Evolutionary conservation across 2,113 vertebrate genomes (phyloP).

Genomic region (Tretioscincus oriximinensis): DNA sequence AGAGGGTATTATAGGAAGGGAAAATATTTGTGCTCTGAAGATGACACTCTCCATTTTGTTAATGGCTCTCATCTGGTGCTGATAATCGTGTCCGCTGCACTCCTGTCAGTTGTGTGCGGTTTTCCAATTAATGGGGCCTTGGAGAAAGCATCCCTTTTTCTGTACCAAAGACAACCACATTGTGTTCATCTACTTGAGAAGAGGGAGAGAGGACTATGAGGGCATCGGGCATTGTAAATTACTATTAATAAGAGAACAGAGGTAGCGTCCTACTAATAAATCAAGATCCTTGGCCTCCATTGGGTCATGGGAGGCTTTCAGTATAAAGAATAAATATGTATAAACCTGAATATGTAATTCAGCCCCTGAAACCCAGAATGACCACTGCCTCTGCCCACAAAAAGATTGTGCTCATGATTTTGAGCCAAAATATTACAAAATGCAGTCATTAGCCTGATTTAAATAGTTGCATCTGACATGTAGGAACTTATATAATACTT

Average conservation of each 20-base stretch:
- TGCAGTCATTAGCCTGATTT: neutral
- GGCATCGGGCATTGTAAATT: constrained; percentile 72
- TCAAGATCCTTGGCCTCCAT: constrained; percentile 48
- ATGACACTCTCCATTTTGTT: constrained; percentile 80
- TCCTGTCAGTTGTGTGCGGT: constrained; percentile 66
- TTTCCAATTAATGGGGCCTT: constrained; percentile 66
- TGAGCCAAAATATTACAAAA: neutral
- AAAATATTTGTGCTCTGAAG: constrained; percentile 82
- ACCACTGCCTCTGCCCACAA: neutral
- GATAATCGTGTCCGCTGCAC: constrained; percentile 63
- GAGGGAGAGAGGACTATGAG: constrained; percentile 72
- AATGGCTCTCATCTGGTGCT: constrained; percentile 74
- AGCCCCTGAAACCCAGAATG: neutral
- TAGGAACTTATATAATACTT: neutral
- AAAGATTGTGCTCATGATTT: neutral
- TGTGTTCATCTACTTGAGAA: constrained; percentile 76
- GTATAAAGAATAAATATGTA: neutral
- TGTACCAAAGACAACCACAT: constrained; percentile 68
- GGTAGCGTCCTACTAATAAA: constrained; percentile 63
- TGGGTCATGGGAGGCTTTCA: constrained; percentile 32
- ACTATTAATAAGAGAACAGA: constrained; percentile 66
- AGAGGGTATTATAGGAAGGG: constrained; percentile 83
- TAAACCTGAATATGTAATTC: neutral
- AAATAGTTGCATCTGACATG: neutral
- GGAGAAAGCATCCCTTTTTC: constrained; percentile 68